Percentiles rank a stretch among this genome's conserved stretches.
Conservation (phyloP, 2,113 vertebrate species). For the Mormyrus lacerda region DNA sequence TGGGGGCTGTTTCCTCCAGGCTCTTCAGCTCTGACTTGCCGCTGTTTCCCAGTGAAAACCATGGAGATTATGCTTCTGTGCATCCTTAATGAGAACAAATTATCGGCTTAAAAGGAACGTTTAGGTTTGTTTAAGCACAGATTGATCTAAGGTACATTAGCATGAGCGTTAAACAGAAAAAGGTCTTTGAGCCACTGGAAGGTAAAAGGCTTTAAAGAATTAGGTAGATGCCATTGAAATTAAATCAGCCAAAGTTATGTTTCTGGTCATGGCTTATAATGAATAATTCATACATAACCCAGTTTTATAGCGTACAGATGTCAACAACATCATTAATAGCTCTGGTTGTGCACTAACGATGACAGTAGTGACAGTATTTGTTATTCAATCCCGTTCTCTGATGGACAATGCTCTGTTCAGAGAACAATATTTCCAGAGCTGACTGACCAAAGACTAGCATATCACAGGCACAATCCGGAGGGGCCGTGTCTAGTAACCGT, state of each 20-base stretch:
- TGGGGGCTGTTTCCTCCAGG: slow-evolving; percentile 38
- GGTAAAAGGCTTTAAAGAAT: background rate
- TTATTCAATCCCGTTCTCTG: background rate
- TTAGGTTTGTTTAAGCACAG: background rate
- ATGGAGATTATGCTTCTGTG: background rate
- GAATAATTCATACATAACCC: background rate
- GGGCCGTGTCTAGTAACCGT: background rate
- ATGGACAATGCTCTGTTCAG: background rate
- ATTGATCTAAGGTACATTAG: background rate
- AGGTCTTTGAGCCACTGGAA: background rate
- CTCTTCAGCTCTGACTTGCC: background rate
- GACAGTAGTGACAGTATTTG: background rate
- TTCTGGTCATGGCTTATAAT: background rate
- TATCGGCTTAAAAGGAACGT: background rate
- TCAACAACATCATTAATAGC: background rate
- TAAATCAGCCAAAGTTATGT: background rate
- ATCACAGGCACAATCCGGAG: background rate
- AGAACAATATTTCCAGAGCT: background rate
- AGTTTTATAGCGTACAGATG: background rate
- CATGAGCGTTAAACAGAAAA: background rate
- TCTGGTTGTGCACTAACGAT: background rate
- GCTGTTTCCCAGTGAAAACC: background rate
- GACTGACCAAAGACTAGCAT: background rate
- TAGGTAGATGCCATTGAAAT: background rate
- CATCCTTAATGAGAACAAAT: background rate